These are phyloP conservation scores for Xiphophorus birchmanni DNA, from an alignment of 2,797 vertebrate species.

Conservation along the genomic window DNA sequence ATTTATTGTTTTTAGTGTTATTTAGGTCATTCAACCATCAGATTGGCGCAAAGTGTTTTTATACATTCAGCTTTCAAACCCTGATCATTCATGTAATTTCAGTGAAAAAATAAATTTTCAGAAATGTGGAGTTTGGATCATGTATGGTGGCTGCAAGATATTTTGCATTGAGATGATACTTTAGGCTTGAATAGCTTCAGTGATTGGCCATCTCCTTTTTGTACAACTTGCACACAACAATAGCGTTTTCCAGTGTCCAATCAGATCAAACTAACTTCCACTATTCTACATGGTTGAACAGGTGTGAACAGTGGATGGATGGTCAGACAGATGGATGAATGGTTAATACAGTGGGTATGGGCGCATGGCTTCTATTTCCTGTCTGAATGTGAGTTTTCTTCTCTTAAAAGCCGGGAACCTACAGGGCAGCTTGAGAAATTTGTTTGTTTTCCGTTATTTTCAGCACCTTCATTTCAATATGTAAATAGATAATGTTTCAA, in stretches of 20 bases:
- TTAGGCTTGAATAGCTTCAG: background rate
- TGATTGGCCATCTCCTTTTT: background rate
- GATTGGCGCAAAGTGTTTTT: background rate
- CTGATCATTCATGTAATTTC: background rate
- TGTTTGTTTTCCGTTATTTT: conserved; percentile 49
- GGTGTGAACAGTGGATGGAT: background rate
- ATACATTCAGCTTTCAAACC: background rate
- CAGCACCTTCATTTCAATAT: conserved; percentile 51
- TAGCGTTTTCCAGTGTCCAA: background rate
- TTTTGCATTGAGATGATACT: background rate
- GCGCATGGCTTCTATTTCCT: background rate
- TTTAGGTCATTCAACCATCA: background rate
- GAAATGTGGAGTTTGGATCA: background rate
- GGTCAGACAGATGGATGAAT: background rate
- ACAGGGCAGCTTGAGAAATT: conserved; percentile 25
- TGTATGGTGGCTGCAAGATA: background rate
- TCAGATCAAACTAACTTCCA: no score
- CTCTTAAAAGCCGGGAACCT: background rate
- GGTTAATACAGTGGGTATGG: background rate
- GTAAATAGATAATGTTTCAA: conserved; percentile 61
- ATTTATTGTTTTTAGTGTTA: background rate
- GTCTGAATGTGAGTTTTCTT: background rate
- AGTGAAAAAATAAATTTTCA: background rate
- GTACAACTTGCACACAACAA: background rate
- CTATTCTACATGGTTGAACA: background rate